Percentiles rank a stretch among this genome's conserved stretches.
Conservation (phyloP, 2,113 vertebrate species). For the Tricholaema leucomelas region DNA sequence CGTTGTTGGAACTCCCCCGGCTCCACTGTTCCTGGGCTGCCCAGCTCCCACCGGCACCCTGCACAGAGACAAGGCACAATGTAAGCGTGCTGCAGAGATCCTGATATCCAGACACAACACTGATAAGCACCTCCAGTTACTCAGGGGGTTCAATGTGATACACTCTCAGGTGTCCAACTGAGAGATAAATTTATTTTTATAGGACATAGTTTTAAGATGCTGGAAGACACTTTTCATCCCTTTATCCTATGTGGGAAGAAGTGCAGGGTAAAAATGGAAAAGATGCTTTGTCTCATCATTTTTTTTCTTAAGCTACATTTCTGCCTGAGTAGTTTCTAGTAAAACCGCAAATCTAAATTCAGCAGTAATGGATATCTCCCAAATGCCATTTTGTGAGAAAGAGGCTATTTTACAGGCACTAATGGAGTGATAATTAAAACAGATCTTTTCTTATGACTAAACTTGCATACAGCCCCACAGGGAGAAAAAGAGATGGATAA, state of each 20-base stretch:
- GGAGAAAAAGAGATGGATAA: not conserved
- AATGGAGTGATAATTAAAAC: not conserved
- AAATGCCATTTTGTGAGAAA: not conserved
- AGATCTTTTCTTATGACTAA: not conserved
- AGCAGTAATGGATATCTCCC: not conserved
- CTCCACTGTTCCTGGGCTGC: slow-evolving; percentile 72
- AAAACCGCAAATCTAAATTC: slow-evolving; percentile 17
- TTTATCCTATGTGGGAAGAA: not conserved
- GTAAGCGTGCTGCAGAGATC: not conserved
- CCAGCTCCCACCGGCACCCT: slow-evolving; percentile 88
- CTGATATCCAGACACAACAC: not conserved
- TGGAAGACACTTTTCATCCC: not conserved
- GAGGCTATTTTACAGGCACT: not conserved
- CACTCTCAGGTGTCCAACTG: not conserved
- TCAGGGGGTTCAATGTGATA: not conserved
- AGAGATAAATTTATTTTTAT: not conserved
- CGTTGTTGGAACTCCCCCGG: slow-evolving; percentile 67
- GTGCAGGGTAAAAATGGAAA: not conserved
- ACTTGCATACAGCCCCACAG: not conserved
- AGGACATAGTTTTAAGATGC: not conserved
- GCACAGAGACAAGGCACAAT: not conserved
- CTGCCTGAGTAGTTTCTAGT: not conserved
- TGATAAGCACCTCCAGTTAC: not conserved
- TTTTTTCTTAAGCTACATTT: not conserved
- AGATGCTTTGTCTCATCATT: not conserved